These are phyloP conservation scores for Electrophaes corylata DNA, from an alignment of 2,888 invertebrate genomes.

Conservation along the genomic window DNA sequence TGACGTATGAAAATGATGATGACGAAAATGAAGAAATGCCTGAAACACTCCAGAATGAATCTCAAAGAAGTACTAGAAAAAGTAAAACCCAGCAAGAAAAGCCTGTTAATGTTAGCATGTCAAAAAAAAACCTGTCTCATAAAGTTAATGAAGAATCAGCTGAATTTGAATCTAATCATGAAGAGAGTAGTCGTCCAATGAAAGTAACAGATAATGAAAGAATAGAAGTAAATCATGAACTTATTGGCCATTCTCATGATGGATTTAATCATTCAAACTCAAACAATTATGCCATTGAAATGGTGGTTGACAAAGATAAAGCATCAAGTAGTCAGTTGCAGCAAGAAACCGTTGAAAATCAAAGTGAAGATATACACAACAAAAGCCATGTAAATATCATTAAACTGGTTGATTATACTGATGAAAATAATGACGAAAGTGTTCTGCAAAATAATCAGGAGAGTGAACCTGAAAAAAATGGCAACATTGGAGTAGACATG, in stretches of 20 bases:
- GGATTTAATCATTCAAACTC: neutral
- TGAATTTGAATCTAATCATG: conserved; percentile 7
- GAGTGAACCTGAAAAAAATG: conserved; percentile 22
- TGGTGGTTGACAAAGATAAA: conserved; percentile 8
- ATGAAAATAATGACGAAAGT: conserved; percentile 13
- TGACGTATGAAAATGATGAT: conserved; percentile 28
- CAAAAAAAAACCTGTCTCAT: conserved; percentile 7
- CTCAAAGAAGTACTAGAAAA: conserved; percentile 5
- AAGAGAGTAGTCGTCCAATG: neutral
- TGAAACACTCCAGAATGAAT: conserved; percentile 7
- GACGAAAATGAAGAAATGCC: conserved; percentile 8
- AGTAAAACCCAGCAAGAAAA: conserved; percentile 11
- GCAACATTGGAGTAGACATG: neutral
- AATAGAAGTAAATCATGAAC: neutral
- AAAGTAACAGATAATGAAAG: conserved; percentile 5
- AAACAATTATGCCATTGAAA: neutral
- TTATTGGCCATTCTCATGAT: neutral
- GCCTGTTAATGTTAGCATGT: conserved; percentile 5
- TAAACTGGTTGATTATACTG: conserved; percentile 3
- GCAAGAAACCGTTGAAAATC: neutral
- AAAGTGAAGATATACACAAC: conserved; percentile 5
- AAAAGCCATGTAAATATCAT: conserved; percentile 7
- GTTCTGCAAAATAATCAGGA: neutral
- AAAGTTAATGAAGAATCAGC: conserved; percentile 21
- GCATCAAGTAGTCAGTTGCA: too few relatives aligned